Evolutionary conservation across 2,888 invertebrate species (phyloP), one percentile per base, ranked within the genome.

Genomic region (Nephrotoma guestfalica): DNA sequence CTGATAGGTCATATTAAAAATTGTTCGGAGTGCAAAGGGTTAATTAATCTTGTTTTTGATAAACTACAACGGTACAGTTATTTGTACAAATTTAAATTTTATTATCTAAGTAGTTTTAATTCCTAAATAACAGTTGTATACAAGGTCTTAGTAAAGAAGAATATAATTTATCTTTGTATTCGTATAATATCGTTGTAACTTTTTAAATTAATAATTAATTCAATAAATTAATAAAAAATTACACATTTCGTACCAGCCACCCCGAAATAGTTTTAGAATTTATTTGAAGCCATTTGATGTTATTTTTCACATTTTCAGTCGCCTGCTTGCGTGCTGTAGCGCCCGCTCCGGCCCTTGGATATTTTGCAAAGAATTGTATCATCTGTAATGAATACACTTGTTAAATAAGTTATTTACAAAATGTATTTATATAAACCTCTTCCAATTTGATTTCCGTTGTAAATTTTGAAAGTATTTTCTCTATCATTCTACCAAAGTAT

Each of bases 291-390:
- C 98, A 98, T 87, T 94, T 93, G 13, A 98, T 96, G 89, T 97
- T 98, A 89, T 94, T 95, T 86, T 93, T 92, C 0, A 97, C 95
- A 0, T 92, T 94, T 90, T 97, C 97, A 0, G 97, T 90, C 0
- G 98, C 97, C 88, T 94, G 94, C 30, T 93, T 92, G 42, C 98
- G 93, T 0, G 94, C 94, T 7, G 94, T 90, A 43, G 93, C 94
- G 0, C 98, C 98, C 0, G 98, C 97, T 0, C 98, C 98, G 0
- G 96, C 97, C 0, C 97, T 95, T 0, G 97, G 97, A 90, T 97
- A 94, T 89, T 94, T 93, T 0, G 90, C 91, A 90, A 97, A 97
- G 91, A 98, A 97, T 0, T 91, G 91, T 89, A 95, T 92, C 93
- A 97, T 95, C 96, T 96, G 89, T 15, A 91, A 91, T 87, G 71